Evolutionary conservation across 2,797 vertebrate genomes (phyloP).

Genomic region (Phyllotis vaccarum): DNA sequence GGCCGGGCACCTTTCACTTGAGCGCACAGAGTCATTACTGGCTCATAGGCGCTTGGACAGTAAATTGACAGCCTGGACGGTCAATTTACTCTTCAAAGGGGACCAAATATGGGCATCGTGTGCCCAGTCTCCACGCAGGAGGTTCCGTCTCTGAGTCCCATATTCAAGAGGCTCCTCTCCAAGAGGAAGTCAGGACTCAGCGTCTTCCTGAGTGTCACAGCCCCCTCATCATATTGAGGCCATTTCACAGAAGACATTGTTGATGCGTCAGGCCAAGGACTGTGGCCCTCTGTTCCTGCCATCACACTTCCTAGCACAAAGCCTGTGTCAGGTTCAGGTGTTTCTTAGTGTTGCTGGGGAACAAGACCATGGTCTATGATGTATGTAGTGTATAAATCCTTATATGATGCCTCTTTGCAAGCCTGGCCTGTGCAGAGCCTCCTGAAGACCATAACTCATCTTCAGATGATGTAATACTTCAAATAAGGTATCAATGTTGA

Average conservation of each 20-base stretch:
- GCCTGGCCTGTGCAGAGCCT: not conserved
- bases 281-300: rapidly evolving
- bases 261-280: not conserved
- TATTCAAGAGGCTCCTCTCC: not conserved
- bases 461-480: not conserved
- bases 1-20: not conserved
- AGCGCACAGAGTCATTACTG: not conserved
- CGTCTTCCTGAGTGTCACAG: not conserved
- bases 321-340: no score
- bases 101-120: not conserved
- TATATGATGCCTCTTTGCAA: not conserved
- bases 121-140: not conserved
- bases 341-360: not conserved
- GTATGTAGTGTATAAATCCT: not conserved
- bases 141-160: no score
- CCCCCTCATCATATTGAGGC: not conserved
- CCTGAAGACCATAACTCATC: not conserved
- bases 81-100: not conserved
- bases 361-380: not conserved
- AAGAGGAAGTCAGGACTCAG: not conserved
- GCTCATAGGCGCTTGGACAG: not conserved
- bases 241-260: not conserved
- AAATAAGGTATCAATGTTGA: not conserved
- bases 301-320: not conserved
- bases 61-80: rapidly evolving